Evolutionary conservation across 2,113 vertebrate genomes (phyloP).

Genomic region (Trichechus manatus): DNA sequence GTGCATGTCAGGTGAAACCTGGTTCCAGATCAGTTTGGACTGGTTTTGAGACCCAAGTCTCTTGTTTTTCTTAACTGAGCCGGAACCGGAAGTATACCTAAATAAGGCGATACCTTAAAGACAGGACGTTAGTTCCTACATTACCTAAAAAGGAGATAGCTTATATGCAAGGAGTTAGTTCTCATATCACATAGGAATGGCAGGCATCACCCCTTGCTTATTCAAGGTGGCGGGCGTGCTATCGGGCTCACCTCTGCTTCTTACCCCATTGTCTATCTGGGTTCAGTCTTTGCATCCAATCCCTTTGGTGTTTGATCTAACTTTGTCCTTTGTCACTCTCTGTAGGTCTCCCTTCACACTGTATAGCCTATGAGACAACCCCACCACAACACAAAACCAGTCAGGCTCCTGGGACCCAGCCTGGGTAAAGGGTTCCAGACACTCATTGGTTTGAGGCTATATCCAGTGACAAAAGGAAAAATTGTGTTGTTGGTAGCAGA

Average conservation of each 20-base stretch:
- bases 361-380: neutral
- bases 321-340: neutral
- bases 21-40: too few species aligned
- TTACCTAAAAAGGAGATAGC: too few species aligned
- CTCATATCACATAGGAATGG: too few species aligned
- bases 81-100: too few species aligned
- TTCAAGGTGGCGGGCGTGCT: too few species aligned
- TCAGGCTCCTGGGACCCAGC: neutral
- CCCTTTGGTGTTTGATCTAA: neutral
- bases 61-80: too few species aligned
- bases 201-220: too few species aligned
- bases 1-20: too few species aligned
- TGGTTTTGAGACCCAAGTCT: too few species aligned
- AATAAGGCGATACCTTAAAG: too few species aligned
- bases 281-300: neutral
- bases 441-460: neutral
- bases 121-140: too few species aligned
- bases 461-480: neutral
- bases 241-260: neutral
- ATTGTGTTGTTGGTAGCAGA: neutral
- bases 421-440: neutral
- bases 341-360: neutral
- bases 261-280: neutral
- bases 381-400: neutral
- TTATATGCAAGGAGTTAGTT: too few species aligned